Base-by-base conservation (phyloP, 2,113 vertebrate species). In the Aviceda subcristata region DNA sequence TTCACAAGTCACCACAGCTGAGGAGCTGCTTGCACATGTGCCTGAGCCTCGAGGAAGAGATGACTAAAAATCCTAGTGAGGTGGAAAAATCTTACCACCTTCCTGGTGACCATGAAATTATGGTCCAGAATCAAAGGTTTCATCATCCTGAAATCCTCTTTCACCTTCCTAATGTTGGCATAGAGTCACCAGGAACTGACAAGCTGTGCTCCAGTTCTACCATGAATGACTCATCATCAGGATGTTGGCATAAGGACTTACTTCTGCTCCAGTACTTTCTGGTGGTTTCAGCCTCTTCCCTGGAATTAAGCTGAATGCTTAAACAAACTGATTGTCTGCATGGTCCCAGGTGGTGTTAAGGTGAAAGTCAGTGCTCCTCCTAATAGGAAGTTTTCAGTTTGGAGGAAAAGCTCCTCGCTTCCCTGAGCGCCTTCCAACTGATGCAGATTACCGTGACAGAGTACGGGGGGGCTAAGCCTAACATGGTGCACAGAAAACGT, bases 281-380 rank as follows among this genome's bases (percentile, higher is more conserved):
- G 97, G 96, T n/a, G 91, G 96, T 43, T 98, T 97, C 7, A 94
- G 96, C 36, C 46, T 93, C 67, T 98, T 97, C 39, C 86, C 92
- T 60, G 96, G 96, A 62, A 96, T 97, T 32, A 51, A 74, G 74
- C 84, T 21, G 95, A 97, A 62, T 75, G 88, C 22, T 62, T 98
- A 43, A 63, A 96, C 15, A 95, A 96, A 75, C 96, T 97, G 43
- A 15, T 94, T 43, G 87, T 85, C 50, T 94, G 88, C 23, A 14
- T 90, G 71, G 94, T 86, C 4, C 94, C 95, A 46, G 74, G 77
- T 18, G 95, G 94, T n/a, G 90, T 86, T 3, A 20, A 94, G 11
- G 94, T 98, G 43, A 88, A 95, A 71, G 88, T 96, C 53, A 85
- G 38, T 34, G 88, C 91, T 81, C 93, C 86, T 45, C 77, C 86